phyloP scores from a whole-genome alignment of 2,797 vertebrate species.

The Cryptoblepharus egeriae region DNA sequence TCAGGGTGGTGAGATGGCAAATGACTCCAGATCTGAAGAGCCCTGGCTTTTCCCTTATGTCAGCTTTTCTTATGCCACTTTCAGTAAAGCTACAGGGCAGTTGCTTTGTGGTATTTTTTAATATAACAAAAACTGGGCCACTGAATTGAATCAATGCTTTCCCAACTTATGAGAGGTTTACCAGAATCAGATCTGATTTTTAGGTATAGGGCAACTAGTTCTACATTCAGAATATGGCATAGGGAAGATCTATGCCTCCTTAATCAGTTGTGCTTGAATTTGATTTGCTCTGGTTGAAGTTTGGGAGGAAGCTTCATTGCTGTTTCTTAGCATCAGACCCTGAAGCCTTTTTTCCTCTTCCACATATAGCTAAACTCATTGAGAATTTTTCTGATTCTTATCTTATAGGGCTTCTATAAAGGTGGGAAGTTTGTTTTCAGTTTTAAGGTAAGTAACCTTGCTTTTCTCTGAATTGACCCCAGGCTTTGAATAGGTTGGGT shows the following conservation, averaged over 20 bases:
- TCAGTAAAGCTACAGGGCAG: background rate
- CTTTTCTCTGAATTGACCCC: background rate
- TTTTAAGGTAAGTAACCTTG: slow-evolving; percentile 88
- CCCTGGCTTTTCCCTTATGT: too few relatives aligned
- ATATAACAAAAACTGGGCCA: background rate
- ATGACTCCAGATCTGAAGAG: too few relatives aligned
- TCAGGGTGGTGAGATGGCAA: background rate
- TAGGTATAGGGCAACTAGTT: too few relatives aligned
- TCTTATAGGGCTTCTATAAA: slow-evolving; percentile 90
- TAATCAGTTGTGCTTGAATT: background rate
- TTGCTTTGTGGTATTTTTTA: background rate
- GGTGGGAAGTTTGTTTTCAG: slow-evolving; percentile 95
- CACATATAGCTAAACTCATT: background rate
- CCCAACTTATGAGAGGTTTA: background rate
- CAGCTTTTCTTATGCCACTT: too few relatives aligned
- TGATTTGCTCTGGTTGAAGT: too few relatives aligned
- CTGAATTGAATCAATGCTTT: background rate
- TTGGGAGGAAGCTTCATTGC: background rate
- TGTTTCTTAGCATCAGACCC: background rate
- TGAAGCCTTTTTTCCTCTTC: background rate
- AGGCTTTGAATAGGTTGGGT: background rate
- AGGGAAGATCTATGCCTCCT: background rate
- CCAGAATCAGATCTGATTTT: background rate
- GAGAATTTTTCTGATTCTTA: slow-evolving; percentile 16
- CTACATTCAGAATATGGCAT: background rate